phyloP scores from a whole-genome alignment of 2,797 vertebrate genomes.

The Liasis olivaceus region DNA sequence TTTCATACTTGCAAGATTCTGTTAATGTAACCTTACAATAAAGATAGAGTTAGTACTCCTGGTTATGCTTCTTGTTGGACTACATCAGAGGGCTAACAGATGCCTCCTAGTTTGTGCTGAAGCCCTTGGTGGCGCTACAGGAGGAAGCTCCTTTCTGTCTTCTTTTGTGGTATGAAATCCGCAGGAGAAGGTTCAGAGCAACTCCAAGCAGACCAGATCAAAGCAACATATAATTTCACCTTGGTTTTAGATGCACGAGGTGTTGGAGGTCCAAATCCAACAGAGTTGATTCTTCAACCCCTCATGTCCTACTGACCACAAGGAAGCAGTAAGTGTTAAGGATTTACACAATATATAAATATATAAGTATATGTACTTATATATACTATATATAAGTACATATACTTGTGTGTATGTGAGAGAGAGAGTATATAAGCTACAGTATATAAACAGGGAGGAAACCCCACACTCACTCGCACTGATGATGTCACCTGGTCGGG shows the following conservation, averaged over 20 bases:
- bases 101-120: neutral
- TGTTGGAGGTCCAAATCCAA: neutral
- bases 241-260: neutral
- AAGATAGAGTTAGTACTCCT: neutral
- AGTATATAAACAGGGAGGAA: too few relatives aligned
- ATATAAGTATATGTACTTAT: too few relatives aligned
- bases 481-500: too few relatives aligned
- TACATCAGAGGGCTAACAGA: neutral
- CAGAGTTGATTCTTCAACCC: neutral
- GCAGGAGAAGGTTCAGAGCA: neutral
- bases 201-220: neutral
- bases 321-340: neutral
- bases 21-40: neutral
- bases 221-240: neutral
- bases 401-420: too few relatives aligned
- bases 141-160: neutral
- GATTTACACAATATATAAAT: neutral
- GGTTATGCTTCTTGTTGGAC: neutral
- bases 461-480: too few relatives aligned
- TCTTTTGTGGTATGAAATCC: neutral
- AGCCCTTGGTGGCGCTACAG: neutral
- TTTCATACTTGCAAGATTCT: neutral
- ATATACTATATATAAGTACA: too few relatives aligned
- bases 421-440: too few relatives aligned
- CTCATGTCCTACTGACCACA: neutral